Evolutionary conservation across 2,797 vertebrate genomes (phyloP).

Genomic region (Acrossocheilus wenchowensis): DNA sequence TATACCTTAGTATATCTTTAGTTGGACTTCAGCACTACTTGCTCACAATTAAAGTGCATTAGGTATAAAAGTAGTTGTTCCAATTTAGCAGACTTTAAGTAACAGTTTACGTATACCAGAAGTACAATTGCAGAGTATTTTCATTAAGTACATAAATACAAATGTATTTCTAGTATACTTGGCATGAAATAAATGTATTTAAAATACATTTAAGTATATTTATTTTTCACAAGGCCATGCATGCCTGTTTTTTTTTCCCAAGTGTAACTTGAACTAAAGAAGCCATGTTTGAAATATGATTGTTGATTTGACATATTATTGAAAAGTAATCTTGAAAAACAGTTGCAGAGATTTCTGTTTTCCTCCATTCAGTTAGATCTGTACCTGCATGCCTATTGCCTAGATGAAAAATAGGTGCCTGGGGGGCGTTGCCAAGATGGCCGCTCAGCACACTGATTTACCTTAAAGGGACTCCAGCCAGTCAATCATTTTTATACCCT

Average conservation of each 20-base stretch:
- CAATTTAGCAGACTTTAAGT: background rate
- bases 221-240: background rate
- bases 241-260: background rate
- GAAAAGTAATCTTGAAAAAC: conserved; percentile 9
- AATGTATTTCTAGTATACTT: background rate
- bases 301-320: conserved; percentile 8
- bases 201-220: background rate
- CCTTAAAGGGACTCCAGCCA: background rate
- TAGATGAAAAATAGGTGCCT: conserved; percentile 35
- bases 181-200: background rate
- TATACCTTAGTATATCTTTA: background rate
- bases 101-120: background rate
- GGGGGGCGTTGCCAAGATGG: conserved; percentile 9
- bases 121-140: background rate
- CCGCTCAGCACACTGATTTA: conserved; percentile 14
- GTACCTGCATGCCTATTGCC: conserved; percentile 14
- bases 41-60: background rate
- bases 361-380: conserved; percentile 4
- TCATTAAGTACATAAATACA: background rate
- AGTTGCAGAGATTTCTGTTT: conserved; percentile 17
- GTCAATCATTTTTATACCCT: conserved; percentile 30
- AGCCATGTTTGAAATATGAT: conserved; percentile 10
- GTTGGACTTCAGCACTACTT: background rate
- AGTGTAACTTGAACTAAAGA: background rate
- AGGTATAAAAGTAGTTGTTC: background rate